phyloP scores from a whole-genome alignment of 2,113 vertebrate genomes.

The Eudyptes chrysolophus region DNA sequence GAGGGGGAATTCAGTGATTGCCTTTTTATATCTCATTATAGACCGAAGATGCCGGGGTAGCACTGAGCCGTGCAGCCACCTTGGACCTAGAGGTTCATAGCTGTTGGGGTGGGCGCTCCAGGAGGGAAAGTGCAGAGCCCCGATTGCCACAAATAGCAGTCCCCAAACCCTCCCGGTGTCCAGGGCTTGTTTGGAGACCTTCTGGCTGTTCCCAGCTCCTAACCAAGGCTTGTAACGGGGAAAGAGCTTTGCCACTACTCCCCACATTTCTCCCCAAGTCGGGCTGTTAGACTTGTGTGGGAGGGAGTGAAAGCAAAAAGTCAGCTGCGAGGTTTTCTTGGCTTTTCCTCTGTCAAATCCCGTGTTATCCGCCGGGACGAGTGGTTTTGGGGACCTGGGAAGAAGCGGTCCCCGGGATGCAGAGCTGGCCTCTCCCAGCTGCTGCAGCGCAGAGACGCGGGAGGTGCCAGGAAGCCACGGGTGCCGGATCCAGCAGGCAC shows the following conservation, averaged over 20 bases:
- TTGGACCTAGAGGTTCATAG: neutral
- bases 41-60: neutral
- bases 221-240: neutral
- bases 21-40: neutral
- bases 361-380: accelerated
- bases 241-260: neutral
- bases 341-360: neutral
- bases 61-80: accelerated
- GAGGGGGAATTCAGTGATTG: neutral
- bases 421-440: neutral
- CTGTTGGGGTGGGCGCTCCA: neutral
- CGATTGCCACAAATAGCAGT: accelerated
- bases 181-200: neutral
- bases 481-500: neutral
- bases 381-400: neutral
- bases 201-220: neutral
- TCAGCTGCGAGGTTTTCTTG: neutral
- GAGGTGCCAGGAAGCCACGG: neutral
- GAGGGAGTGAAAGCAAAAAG: neutral
- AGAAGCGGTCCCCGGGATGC: neutral
- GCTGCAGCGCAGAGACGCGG: accelerated
- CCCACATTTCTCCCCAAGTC: neutral
- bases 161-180: neutral
- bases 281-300: neutral
- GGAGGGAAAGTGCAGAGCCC: neutral